A percentile compares a stretch with the other conserved stretches of the same genome.
Conservation (phyloP, 2,888 invertebrate genomes). For the Thysanoteuthis rhombus region DNA sequence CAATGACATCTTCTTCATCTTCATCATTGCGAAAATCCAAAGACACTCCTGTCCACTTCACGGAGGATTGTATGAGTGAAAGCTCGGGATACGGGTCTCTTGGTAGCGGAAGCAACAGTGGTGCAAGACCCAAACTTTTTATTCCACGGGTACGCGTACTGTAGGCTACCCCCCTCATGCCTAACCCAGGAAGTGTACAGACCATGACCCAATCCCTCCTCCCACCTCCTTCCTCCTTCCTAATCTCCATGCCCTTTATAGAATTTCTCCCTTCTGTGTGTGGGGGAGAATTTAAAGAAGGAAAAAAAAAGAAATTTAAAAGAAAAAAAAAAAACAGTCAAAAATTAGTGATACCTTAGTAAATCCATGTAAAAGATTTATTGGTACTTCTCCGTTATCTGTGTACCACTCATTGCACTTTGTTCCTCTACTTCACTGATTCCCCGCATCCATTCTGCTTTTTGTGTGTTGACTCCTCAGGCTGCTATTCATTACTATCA, state of each 20-base stretch:
- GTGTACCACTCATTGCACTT: too few relatives aligned
- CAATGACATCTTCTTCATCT: slow-evolving; percentile 24
- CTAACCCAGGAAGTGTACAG: background rate
- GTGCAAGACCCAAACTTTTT: slow-evolving; percentile 48
- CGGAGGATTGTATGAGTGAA: slow-evolving; percentile 52
- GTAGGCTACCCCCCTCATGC: slow-evolving; percentile 23
- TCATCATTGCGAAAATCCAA: slow-evolving; percentile 35
- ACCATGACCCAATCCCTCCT: background rate
- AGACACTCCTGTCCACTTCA: slow-evolving; percentile 45
- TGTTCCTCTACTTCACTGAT: too few relatives aligned
- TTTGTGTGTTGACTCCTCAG: too few relatives aligned
- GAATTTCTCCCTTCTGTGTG: background rate
- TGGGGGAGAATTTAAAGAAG: background rate
- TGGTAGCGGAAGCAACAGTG: slow-evolving; percentile 44
- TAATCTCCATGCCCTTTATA: too few relatives aligned
- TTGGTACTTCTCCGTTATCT: too few relatives aligned
- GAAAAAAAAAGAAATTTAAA: too few relatives aligned
- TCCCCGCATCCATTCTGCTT: too few relatives aligned
- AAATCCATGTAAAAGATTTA: background rate
- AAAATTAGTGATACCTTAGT: background rate
- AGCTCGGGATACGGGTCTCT: slow-evolving; percentile 59
- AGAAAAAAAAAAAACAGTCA: background rate
- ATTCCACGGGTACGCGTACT: slow-evolving; percentile 28
- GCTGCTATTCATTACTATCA: too few relatives aligned
- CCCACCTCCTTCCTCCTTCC: too few relatives aligned